These are phyloP conservation scores for Acheta domesticus DNA, from an alignment of 2,888 invertebrate genomes.

Conservation along the genomic window DNA sequence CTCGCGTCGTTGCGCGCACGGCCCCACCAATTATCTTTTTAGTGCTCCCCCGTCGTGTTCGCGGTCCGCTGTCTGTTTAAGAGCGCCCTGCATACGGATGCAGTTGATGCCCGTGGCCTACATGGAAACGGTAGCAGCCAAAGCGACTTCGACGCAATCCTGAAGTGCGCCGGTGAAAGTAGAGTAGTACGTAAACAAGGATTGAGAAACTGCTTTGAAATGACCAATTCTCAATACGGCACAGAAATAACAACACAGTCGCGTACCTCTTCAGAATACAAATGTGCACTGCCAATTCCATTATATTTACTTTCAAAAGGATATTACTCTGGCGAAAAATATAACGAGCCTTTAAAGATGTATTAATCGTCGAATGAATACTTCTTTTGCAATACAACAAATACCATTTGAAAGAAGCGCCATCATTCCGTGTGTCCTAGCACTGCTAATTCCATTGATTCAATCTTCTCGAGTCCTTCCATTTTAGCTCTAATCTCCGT, in stretches of 20 bases:
- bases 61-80: not conserved
- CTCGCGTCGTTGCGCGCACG: too few relatives aligned
- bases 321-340: not conserved
- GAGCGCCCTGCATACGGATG: too few relatives aligned
- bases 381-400: not conserved
- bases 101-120: too few relatives aligned
- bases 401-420: not conserved
- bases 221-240: too few relatives aligned
- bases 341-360: too few relatives aligned
- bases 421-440: not conserved
- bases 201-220: not conserved
- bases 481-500: not conserved
- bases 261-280: too few relatives aligned
- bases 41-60: not conserved
- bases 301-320: not conserved
- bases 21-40: not conserved
- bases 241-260: too few relatives aligned
- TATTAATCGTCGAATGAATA: too few relatives aligned
- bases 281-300: too few relatives aligned
- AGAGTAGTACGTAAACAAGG: not conserved
- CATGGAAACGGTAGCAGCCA: too few relatives aligned
- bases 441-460: not conserved
- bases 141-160: not conserved
- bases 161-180: constrained; percentile 5
- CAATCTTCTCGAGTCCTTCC: not conserved